Conservation (phyloP, 2,888 invertebrate genomes). For the Cybosia mesomella region DNA sequence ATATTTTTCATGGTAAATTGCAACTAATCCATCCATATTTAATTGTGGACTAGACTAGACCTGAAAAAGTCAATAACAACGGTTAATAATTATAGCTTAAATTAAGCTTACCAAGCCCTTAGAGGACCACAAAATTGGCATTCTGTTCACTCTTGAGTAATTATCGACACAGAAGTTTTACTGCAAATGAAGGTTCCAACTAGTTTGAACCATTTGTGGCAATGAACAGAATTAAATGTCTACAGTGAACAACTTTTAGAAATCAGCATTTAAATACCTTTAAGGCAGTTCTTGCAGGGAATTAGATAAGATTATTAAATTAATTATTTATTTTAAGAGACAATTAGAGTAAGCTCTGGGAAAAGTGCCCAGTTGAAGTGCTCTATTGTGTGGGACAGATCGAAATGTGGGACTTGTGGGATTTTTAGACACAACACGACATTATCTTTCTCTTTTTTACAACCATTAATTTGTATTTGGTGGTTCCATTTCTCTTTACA, state of each 20-base stretch:
- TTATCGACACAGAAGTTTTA: conserved; percentile 77
- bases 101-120: conserved; percentile 59
- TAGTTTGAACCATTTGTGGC: conserved; percentile 63
- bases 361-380: no score
- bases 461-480: no score
- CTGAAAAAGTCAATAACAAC: not conserved
- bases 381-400: no score
- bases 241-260: conserved; percentile 58
- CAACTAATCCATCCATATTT: no score
- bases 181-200: conserved; percentile 61
- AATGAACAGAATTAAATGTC: conserved; percentile 60
- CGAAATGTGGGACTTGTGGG: no score
- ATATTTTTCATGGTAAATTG: not conserved
- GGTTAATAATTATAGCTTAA: conserved; percentile 63
- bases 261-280: conserved; percentile 60
- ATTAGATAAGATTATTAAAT: not conserved
- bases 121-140: conserved; percentile 62
- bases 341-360: not conserved
- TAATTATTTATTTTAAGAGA: not conserved
- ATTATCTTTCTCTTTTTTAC: no score
- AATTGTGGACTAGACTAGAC: not conserved
- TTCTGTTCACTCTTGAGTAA: conserved; percentile 76
- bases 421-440: not conserved
- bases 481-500: no score
- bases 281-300: conserved; percentile 50